Conservation (phyloP, 1,140 invertebrate genomes). For the Ditylenchus dipsaci region DNA sequence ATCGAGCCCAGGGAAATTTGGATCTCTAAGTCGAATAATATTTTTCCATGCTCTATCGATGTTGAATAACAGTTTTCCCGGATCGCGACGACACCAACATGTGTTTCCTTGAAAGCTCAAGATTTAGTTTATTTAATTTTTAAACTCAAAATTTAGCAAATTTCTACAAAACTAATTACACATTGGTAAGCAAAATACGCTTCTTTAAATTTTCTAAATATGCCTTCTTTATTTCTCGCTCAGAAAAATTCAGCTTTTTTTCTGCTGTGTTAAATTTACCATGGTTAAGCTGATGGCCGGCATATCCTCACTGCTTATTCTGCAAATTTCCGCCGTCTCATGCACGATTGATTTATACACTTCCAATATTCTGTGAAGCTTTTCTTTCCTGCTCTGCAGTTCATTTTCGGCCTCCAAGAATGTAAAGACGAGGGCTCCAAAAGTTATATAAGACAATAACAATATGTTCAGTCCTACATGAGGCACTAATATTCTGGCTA, state of each 20-base stretch:
- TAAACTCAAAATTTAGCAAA: no score
- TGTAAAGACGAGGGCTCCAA: slow-evolving; percentile 62
- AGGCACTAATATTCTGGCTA: slow-evolving; percentile 62
- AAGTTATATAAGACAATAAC: slow-evolving; percentile 61
- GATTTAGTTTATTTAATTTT: no score
- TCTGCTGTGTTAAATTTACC: neutral
- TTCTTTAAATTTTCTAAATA: neutral
- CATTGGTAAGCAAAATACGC: neutral
- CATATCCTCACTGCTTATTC: neutral
- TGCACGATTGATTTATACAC: slow-evolving; percentile 50
- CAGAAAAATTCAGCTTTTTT: neutral
- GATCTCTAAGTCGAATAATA: no score
- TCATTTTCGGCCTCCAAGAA: slow-evolving; percentile 59
- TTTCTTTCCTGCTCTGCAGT: slow-evolving; percentile 35
- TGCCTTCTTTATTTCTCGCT: neutral
- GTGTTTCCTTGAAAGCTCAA: no score
- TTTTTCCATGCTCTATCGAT: no score
- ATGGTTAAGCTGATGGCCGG: neutral
- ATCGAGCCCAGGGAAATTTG: no score
- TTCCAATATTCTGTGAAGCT: slow-evolving; percentile 36
- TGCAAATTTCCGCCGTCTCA: slow-evolving; percentile 42
- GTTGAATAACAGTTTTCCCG: no score
- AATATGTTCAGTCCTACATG: slow-evolving; percentile 61
- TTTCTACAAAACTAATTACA: neutral
- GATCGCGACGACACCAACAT: no score